Percentiles rank a stretch among this genome's conserved stretches.
Conservation (phyloP, 2,888 invertebrate genomes). For the Tetrapedia diversipes region DNA sequence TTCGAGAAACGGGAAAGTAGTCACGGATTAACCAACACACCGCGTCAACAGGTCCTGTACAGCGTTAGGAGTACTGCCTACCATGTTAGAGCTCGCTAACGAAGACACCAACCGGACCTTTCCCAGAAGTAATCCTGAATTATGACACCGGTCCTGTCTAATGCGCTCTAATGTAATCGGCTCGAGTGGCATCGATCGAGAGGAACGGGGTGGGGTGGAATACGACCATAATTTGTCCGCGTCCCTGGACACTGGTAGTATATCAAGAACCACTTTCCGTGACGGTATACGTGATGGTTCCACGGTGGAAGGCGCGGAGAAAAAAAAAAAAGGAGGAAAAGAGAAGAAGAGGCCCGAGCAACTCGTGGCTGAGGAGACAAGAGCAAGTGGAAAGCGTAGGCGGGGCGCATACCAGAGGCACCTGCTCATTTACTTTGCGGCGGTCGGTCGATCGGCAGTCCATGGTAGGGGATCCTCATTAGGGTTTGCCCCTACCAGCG, state of each 20-base stretch:
- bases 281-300: constrained; percentile 52
- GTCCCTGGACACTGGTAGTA: constrained; percentile 47
- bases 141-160: constrained; percentile 58
- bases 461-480: constrained; percentile 74
- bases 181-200: background rate
- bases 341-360: constrained; percentile 13
- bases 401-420: constrained; percentile 80
- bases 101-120: constrained; percentile 31
- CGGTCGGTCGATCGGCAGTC: constrained; percentile 63
- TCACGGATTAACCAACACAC: constrained; percentile 16
- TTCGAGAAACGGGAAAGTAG: background rate
- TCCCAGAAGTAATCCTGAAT: constrained; percentile 59
- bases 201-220: background rate
- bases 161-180: constrained; percentile 62
- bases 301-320: constrained; percentile 1
- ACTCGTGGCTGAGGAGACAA: constrained; percentile 49
- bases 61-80: background rate
- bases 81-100: constrained; percentile 25
- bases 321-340: constrained; percentile 15
- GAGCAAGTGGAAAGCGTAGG: constrained; percentile 77
- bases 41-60: background rate
- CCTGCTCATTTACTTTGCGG: constrained; percentile 78
- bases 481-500: constrained; percentile 71
- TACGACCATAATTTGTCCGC: constrained; percentile 58
- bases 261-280: constrained; percentile 66